Evolutionary conservation across 2,113 vertebrate species (phyloP).

Genomic region (Mustelus asterias): DNA sequence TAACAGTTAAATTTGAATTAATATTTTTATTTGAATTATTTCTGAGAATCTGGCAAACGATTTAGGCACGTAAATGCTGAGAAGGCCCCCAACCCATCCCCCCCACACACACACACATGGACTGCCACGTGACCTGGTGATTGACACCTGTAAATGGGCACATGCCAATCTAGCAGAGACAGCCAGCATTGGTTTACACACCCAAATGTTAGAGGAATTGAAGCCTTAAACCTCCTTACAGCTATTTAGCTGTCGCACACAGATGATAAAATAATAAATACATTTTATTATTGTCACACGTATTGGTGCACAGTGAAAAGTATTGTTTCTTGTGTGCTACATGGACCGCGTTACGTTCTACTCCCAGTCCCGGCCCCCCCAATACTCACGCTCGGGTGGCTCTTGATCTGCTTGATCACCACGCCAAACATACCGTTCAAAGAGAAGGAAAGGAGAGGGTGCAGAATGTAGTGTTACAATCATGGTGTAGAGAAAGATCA

Average conservation of each 20-base stretch:
- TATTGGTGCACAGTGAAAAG: too few relatives aligned
- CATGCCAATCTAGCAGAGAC: background rate
- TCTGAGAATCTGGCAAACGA: background rate
- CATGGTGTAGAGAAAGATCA: too few relatives aligned
- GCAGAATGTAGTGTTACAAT: too few relatives aligned
- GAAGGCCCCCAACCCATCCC: background rate
- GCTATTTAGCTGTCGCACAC: background rate
- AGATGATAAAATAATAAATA: too few relatives aligned
- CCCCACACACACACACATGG: rapidly evolving
- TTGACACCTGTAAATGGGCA: background rate
- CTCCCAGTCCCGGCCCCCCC: too few relatives aligned
- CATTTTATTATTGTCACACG: too few relatives aligned
- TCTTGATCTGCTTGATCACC: background rate
- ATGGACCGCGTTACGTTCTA: too few relatives aligned
- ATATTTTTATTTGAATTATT: background rate
- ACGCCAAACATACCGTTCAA: background rate
- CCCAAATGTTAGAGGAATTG: background rate
- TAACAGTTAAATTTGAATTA: background rate
- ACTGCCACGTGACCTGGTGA: background rate
- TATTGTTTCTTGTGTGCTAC: too few relatives aligned
- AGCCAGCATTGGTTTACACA: background rate
- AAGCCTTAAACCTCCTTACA: background rate
- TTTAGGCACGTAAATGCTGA: background rate
- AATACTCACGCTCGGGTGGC: background rate
- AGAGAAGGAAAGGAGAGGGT: too few relatives aligned